A percentile compares a stretch with the other conserved stretches of the same genome.
Conservation (phyloP, 1,140 invertebrate genomes). For the Drosophila guanche region DNA sequence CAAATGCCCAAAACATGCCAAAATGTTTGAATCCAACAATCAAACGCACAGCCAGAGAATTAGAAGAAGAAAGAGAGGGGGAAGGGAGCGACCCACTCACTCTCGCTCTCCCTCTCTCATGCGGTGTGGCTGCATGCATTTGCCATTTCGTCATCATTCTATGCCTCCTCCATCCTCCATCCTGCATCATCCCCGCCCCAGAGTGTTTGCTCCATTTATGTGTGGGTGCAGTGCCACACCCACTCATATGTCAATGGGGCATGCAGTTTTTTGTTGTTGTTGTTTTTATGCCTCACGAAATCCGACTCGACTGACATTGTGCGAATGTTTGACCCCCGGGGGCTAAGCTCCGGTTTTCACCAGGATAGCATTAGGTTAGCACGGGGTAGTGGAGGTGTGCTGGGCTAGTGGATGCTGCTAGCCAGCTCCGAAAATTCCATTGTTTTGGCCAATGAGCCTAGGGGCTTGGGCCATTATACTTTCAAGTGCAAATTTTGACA, state of each 20-base stretch:
- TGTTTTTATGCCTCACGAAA: slow-evolving; percentile 55
- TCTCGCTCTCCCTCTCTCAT: slow-evolving; percentile 6
- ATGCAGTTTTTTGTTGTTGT: slow-evolving; percentile 36
- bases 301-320: slow-evolving; percentile 47
- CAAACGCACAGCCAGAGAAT: slow-evolving; percentile 45
- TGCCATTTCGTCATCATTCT: slow-evolving; percentile 49
- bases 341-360: neutral
- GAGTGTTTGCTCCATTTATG: neutral
- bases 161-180: neutral
- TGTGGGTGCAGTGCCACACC: slow-evolving; percentile 8
- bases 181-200: neutral
- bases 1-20: slow-evolving; percentile 62
- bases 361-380: neutral
- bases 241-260: slow-evolving; percentile 61
- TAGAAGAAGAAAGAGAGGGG: neutral
- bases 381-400: neutral
- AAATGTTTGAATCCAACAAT: slow-evolving; percentile 75
- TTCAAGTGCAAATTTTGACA: slow-evolving; percentile 56
- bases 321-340: slow-evolving; percentile 39
- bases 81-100: neutral
- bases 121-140: slow-evolving; percentile 48
- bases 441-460: slow-evolving; percentile 40
- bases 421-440: slow-evolving; percentile 36
- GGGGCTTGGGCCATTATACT: slow-evolving; percentile 38
- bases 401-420: slow-evolving; percentile 7